Evolutionary conservation across 2,888 invertebrate species (phyloP).

Genomic region (Ormyrus rosae): DNA sequence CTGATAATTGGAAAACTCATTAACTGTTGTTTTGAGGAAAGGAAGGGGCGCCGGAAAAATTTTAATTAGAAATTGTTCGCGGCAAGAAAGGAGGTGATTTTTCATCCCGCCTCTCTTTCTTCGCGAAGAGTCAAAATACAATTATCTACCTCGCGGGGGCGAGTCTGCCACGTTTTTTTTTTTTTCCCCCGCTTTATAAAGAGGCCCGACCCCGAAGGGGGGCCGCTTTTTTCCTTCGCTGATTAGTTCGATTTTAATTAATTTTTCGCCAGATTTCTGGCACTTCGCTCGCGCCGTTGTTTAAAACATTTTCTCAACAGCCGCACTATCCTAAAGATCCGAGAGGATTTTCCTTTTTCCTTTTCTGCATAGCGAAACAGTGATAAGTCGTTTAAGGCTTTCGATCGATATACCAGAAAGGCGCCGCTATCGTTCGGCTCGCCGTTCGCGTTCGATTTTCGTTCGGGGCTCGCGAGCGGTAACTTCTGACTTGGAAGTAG

Average conservation of each 20-base stretch:
- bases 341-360: too few species aligned
- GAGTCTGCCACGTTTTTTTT: background rate
- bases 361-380: background rate
- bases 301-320: background rate
- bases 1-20: slow-evolving; percentile 56
- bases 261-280: slow-evolving; percentile 11
- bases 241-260: slow-evolving; percentile 32
- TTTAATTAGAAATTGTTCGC: slow-evolving; percentile 57
- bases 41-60: slow-evolving; percentile 42
- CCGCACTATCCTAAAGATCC: too few species aligned
- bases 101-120: slow-evolving; percentile 22
- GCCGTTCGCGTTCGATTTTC: background rate
- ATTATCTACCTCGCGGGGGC: slow-evolving; percentile 38
- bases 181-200: slow-evolving; percentile 20
- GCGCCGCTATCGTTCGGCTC: background rate
- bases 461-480: background rate
- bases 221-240: background rate
- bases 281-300: background rate
- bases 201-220: slow-evolving; percentile 8
- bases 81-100: slow-evolving; percentile 53
- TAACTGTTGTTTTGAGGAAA: slow-evolving; percentile 48
- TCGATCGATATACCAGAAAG: background rate
- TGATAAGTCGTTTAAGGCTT: background rate
- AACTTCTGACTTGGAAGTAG: slow-evolving; percentile 22
- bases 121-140: slow-evolving; percentile 39